Percentiles rank a stretch among this genome's conserved stretches.
phyloP scores from a whole-genome alignment of 2,797 vertebrate genomes.

The Lepidocolaptes lacrymiger region DNA sequence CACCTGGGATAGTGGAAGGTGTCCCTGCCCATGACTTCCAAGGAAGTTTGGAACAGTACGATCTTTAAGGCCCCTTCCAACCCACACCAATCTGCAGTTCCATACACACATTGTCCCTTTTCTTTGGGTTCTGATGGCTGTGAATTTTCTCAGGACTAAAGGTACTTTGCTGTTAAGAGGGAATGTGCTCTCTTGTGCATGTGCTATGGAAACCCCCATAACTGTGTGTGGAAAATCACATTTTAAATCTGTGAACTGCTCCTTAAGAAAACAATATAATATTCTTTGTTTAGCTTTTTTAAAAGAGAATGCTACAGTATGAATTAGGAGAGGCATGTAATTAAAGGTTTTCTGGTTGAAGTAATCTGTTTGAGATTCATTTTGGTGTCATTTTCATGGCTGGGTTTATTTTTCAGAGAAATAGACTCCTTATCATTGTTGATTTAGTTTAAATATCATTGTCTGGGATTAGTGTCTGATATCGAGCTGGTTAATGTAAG shows the following conservation, averaged over 20 bases:
- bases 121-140: background rate
- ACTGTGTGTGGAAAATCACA: background rate
- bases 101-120: background rate
- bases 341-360: slow-evolving; percentile 47
- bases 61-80: background rate
- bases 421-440: slow-evolving; percentile 31
- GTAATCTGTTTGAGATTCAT: slow-evolving; percentile 21
- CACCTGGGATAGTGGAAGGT: background rate
- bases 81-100: background rate
- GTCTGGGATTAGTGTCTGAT: slow-evolving; percentile 35
- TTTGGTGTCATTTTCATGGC: slow-evolving; percentile 35
- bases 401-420: slow-evolving; percentile 43
- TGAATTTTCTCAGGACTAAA: background rate
- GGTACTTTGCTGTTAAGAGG: background rate
- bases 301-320: background rate
- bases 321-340: slow-evolving; percentile 40
- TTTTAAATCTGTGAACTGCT: slow-evolving; percentile 14
- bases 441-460: slow-evolving; percentile 45
- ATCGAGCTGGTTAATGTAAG: slow-evolving; percentile 25
- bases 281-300: background rate
- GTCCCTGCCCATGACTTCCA: background rate
- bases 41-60: background rate
- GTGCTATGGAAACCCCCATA: background rate
- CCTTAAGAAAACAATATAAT: background rate
- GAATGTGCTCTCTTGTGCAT: background rate